Percentiles rank a stretch among this genome's conserved stretches.
These are phyloP conservation scores for Calcarius lapponicus DNA, from an alignment of 2,797 vertebrate genomes.

Conservation along the genomic window DNA sequence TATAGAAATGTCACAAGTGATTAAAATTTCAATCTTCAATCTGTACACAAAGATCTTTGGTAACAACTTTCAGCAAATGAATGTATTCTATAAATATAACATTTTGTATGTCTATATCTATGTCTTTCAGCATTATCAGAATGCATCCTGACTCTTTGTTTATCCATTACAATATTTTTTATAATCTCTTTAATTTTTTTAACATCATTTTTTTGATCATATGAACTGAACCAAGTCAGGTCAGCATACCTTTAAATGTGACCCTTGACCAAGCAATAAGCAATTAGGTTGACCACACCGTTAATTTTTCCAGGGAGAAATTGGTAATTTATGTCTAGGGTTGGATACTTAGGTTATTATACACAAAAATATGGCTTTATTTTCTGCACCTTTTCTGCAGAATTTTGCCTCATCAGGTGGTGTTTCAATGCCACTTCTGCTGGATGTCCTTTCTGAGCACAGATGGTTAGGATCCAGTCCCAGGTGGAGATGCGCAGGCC, in stretches of 20 bases:
- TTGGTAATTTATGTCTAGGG: not conserved
- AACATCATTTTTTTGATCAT: not conserved
- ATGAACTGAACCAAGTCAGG: not conserved
- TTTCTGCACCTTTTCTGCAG: not conserved
- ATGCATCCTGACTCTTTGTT: not conserved
- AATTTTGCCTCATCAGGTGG: not conserved
- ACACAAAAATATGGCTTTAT: not conserved
- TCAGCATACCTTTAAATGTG: not conserved
- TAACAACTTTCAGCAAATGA: not conserved
- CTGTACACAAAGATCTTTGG: not conserved
- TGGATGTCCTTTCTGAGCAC: accelerated
- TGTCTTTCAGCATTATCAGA: not conserved
- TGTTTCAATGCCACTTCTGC: not conserved
- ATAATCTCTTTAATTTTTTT: not conserved
- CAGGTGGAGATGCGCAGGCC: not conserved
- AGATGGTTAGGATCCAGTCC: accelerated
- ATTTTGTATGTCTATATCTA: not conserved
- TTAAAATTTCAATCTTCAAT: not conserved
- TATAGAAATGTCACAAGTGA: not conserved
- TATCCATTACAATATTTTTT: not conserved
- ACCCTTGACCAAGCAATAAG: not conserved
- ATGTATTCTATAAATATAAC: not conserved
- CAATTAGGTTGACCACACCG: not conserved
- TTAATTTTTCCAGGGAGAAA: not conserved
- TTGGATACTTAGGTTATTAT: not conserved